Evolutionary conservation across 2,797 vertebrate species (phyloP).

Genomic region (Pteropus rufus): DNA sequence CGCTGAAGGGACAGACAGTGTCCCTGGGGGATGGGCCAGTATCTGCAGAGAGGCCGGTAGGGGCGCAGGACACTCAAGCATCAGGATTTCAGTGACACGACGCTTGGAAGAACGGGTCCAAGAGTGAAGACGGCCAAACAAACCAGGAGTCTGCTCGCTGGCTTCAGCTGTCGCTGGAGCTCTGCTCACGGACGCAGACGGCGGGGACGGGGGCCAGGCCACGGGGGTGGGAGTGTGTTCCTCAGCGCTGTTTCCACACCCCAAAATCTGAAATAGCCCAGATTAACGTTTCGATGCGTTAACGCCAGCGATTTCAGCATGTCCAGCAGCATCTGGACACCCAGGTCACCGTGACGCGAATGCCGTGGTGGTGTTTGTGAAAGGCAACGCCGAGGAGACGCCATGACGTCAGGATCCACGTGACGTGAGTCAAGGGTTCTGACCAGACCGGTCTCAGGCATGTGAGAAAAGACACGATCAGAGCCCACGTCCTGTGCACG

Average conservation of each 20-base stretch:
- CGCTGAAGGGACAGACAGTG: not conserved
- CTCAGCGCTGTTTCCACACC: not conserved
- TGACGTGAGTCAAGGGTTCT: conserved; percentile 65
- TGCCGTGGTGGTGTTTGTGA: conserved; percentile 43
- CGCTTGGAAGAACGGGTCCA: conserved; percentile 64
- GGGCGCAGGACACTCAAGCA: conserved; percentile 44
- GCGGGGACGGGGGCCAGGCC: not conserved
- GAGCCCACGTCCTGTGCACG: conserved; percentile 54
- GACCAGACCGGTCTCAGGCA: conserved; percentile 81
- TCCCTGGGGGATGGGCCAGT: conserved; percentile 78
- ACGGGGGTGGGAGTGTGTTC: not conserved
- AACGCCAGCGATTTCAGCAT: not conserved
- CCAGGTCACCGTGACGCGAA: not conserved
- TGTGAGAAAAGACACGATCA: conserved; percentile 53
- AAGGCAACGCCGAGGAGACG: conserved; percentile 60
- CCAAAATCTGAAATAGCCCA: rapidly evolving
- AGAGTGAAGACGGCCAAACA: conserved; percentile 37
- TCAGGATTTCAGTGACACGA: conserved; percentile 78
- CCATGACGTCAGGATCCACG: conserved; percentile 60
- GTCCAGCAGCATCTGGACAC: not conserved
- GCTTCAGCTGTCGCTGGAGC: conserved; percentile 52
- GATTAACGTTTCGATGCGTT: not conserved
- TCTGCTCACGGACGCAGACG: not conserved
- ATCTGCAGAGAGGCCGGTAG: conserved; percentile 81
- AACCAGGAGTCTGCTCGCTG: conserved; percentile 19